Evolutionary conservation across 37 sponge, comb jelly and placozoan species (phyloP), one percentile per base, ranked within the genome.

Genomic region (Aphrocallistes beatrix): DNA sequence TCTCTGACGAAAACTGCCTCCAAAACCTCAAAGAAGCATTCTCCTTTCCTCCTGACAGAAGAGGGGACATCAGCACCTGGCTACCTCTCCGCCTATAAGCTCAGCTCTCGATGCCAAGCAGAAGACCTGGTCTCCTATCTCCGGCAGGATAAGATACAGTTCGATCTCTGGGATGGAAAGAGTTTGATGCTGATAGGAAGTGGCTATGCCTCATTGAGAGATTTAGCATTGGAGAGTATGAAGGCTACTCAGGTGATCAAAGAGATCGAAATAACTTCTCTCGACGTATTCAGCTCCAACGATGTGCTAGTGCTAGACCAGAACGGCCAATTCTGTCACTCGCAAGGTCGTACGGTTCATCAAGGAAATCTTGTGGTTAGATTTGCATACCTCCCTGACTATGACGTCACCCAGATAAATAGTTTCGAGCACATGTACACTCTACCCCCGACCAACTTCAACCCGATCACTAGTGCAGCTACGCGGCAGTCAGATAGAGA

Each of bases 241-340:
- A 30, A 60, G 34, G 25, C 75, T 6, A 28, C 34, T 60, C 75
- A 60, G 75, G 3, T 60, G 17, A 60, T 60, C 34, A 60, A 13
- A 60, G 75, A 60, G 34, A 32, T 60, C 1, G 75, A 60, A 19
- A 32, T 60, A 19, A 25, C 17, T 6, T 60, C 75, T 60, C 75
- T 60, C 34, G 75, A 60, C 34, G 75, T 13, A 32, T 60, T 60
- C 34, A 60, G 34, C 75, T 60, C 75, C 25, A 60, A 60, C n/a
- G 75, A 60, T 60, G 3, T 60, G 25, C 75, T 60, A 60, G 75
- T 60, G 10, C 75, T 60, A 60, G 75, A 60, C 75, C 75, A 60
- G 34, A 60, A 60, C 34, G 75, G 75, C 10, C 75, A 60, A 30
- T 60, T 60, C 34, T 60, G 75, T 13, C 75, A 60, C 21, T 60